Conservation (phyloP, 2,113 vertebrate species). For the Aythya baeri region DNA sequence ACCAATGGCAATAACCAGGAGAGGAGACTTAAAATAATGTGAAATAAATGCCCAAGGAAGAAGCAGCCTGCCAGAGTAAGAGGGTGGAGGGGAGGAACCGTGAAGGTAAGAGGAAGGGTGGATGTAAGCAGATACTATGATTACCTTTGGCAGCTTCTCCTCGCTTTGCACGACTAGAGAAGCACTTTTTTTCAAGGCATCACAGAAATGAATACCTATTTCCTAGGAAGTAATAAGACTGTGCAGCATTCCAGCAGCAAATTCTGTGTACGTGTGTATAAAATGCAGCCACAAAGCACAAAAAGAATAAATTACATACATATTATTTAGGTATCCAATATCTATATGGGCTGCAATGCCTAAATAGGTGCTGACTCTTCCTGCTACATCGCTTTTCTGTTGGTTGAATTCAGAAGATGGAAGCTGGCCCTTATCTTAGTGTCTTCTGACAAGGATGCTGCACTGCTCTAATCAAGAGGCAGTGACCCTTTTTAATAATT, state of each 20-base stretch:
- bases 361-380: neutral
- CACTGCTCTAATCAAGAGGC: neutral
- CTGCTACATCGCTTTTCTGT: neutral
- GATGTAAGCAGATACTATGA: neutral
- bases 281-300: neutral
- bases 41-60: neutral
- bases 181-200: neutral
- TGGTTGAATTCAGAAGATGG: neutral
- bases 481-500: neutral
- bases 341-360: neutral
- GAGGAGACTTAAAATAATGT: neutral
- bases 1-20: fast-evolving
- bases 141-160: neutral
- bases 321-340: no score
- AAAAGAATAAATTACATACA: no score
- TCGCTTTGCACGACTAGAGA: neutral
- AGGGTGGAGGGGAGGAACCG: neutral
- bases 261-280: neutral
- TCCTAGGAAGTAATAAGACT: neutral
- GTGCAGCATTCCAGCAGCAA: fast-evolving
- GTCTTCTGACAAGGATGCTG: neutral
- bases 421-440: neutral
- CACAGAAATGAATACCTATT: neutral
- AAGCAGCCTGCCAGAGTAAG: neutral
- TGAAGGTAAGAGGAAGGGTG: neutral